These are phyloP conservation scores for Himalopsyche japonica DNA, from an alignment of 2,888 invertebrate species.

Conservation along the genomic window DNA sequence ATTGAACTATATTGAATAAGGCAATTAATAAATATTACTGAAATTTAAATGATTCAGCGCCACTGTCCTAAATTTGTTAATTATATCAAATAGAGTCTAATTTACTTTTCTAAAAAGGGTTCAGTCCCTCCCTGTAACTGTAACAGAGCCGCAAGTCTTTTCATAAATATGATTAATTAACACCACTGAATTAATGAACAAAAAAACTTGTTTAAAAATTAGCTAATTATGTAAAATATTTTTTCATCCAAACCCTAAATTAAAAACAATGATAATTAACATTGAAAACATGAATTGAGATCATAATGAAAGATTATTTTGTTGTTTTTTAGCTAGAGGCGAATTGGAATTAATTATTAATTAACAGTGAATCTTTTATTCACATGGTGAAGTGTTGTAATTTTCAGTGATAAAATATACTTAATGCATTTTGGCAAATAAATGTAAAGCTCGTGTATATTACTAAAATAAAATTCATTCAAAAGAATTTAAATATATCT, in stretches of 20 bases:
- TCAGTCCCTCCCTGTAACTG: background rate
- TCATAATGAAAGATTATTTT: background rate
- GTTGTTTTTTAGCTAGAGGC: background rate
- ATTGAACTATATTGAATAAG: too few relatives aligned
- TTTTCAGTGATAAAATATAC: background rate
- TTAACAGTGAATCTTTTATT: background rate
- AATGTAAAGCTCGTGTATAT: background rate
- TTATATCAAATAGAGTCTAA: background rate
- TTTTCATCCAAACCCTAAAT: slow-evolving; percentile 26
- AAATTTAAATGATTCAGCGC: background rate
- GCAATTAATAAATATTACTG: too few relatives aligned
- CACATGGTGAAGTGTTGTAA: background rate
- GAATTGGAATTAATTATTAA: background rate
- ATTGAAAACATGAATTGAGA: slow-evolving; percentile 24
- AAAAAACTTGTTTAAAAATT: slow-evolving; percentile 38
- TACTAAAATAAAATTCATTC: background rate
- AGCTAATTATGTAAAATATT: slow-evolving; percentile 37
- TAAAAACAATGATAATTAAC: slow-evolving; percentile 40
- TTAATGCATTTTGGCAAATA: background rate
- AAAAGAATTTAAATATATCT: too few relatives aligned
- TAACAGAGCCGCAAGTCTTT: background rate
- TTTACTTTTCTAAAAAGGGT: background rate
- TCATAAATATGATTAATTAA: slow-evolving; percentile 37
- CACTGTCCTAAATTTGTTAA: background rate
- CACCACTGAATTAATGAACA: slow-evolving; percentile 36